Evolutionary conservation across 2,797 vertebrate species (phyloP).

Genomic region (Oreochromis mossambicus): DNA sequence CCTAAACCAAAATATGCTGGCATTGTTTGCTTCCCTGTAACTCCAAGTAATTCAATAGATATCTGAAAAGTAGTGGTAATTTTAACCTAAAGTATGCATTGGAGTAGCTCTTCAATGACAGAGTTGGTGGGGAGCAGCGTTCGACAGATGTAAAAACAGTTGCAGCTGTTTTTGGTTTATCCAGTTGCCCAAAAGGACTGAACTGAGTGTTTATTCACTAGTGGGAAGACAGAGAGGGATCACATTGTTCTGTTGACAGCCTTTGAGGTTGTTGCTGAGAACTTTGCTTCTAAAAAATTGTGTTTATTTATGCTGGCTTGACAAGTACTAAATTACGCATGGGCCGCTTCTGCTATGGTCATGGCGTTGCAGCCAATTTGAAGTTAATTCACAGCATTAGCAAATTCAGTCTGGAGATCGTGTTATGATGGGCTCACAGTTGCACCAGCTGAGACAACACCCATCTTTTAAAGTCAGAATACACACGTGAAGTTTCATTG

Average conservation of each 20-base stretch:
- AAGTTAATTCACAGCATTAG: not conserved
- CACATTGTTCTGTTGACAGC: not conserved
- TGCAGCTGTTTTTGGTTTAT: not conserved
- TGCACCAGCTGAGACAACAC: not conserved
- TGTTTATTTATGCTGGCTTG: not conserved
- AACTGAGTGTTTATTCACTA: not conserved
- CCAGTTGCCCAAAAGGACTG: not conserved
- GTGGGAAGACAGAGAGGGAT: not conserved
- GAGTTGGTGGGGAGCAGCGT: not conserved
- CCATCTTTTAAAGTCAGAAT: not conserved
- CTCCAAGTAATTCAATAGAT: not conserved
- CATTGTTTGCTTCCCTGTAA: not conserved
- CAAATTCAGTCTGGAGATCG: not conserved
- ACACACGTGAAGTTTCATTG: fast-evolving
- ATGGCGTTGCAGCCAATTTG: not conserved
- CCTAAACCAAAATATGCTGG: constrained; percentile 22
- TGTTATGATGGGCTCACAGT: not conserved
- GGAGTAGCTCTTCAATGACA: not conserved
- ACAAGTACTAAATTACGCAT: not conserved
- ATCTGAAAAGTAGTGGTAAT: not conserved
- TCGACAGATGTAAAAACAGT: not conserved
- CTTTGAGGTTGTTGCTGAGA: not conserved
- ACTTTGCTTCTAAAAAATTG: not conserved
- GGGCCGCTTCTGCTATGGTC: not conserved
- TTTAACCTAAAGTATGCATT: not conserved